Percentiles rank a stretch among this genome's conserved stretches.
These are phyloP conservation scores for Euspilapteryx auroguttella DNA, from an alignment of 2,888 invertebrate genomes.

Conservation along the genomic window DNA sequence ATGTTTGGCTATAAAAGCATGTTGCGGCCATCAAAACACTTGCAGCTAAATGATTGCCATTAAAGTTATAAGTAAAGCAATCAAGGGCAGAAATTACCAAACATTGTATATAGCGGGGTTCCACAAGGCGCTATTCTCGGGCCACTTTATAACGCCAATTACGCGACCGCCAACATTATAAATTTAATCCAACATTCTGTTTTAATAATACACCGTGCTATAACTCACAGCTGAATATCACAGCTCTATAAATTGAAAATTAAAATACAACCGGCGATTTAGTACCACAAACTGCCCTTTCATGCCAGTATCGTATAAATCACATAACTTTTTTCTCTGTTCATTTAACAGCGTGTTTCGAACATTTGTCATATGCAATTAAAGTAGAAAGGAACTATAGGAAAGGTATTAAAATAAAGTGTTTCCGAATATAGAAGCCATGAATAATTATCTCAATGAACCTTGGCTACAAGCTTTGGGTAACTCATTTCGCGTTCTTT, in stretches of 20 bases:
- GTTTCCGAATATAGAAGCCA: too few relatives aligned
- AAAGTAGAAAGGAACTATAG: background rate
- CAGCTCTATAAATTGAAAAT: slow-evolving; percentile 51
- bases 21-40: too few relatives aligned
- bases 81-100: too few relatives aligned
- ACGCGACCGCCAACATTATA: slow-evolving; percentile 19
- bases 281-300: slow-evolving; percentile 21
- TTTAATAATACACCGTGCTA: slow-evolving; percentile 25
- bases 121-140: slow-evolving; percentile 1
- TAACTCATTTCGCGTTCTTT: too few relatives aligned
- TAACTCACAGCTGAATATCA: slow-evolving; percentile 20
- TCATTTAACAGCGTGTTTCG: slow-evolving; percentile 26
- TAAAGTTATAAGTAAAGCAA: too few relatives aligned
- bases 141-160: slow-evolving; percentile 14
- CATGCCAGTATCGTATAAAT: slow-evolving; percentile 41
- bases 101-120: too few relatives aligned
- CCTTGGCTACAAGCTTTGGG: too few relatives aligned
- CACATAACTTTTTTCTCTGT: slow-evolving; percentile 31
- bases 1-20: too few relatives aligned
- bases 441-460: too few relatives aligned
- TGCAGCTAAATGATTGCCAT: too few relatives aligned
- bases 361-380: slow-evolving; percentile 3
- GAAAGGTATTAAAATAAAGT: slow-evolving; percentile 8
- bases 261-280: slow-evolving; percentile 32
- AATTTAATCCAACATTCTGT: slow-evolving; percentile 23